Conservation (phyloP, 2,888 invertebrate genomes). For the Nomada hirtipes region DNA sequence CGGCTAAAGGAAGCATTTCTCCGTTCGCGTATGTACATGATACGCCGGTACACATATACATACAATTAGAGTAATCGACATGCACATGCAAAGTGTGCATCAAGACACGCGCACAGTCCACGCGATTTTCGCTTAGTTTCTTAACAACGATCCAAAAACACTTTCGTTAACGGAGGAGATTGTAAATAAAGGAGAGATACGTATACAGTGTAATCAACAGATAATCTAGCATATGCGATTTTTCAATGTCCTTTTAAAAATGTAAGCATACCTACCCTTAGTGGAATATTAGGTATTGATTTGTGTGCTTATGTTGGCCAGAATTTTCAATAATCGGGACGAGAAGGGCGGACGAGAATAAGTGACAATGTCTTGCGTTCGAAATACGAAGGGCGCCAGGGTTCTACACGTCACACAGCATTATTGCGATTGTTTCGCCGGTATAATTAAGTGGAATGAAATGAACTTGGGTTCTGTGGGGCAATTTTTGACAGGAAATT, state of each 20-base stretch:
- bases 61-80: slow-evolving; percentile 17
- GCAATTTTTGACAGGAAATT: no score
- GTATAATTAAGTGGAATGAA: no score
- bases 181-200: slow-evolving; percentile 74
- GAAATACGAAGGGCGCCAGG: slow-evolving; percentile 77
- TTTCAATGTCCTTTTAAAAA: slow-evolving; percentile 83
- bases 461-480: no score
- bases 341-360: slow-evolving; percentile 46
- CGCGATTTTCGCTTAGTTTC: slow-evolving; percentile 76
- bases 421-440: no score
- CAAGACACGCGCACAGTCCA: slow-evolving; percentile 33
- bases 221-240: slow-evolving; percentile 82
- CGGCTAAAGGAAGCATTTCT: neutral
- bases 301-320: slow-evolving; percentile 80
- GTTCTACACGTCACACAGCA: neutral
- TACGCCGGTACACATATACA: slow-evolving; percentile 3
- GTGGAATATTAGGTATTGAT: slow-evolving; percentile 81
- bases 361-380: slow-evolving; percentile 74
- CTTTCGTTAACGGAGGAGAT: slow-evolving; percentile 71
- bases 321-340: slow-evolving; percentile 68
- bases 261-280: slow-evolving; percentile 82
- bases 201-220: slow-evolving; percentile 79
- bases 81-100: slow-evolving; percentile 8
- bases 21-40: neutral
- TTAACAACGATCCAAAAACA: slow-evolving; percentile 79